Base-by-base conservation (phyloP, 2,888 invertebrate genomes). In the Entomobrya multifasciata region DNA sequence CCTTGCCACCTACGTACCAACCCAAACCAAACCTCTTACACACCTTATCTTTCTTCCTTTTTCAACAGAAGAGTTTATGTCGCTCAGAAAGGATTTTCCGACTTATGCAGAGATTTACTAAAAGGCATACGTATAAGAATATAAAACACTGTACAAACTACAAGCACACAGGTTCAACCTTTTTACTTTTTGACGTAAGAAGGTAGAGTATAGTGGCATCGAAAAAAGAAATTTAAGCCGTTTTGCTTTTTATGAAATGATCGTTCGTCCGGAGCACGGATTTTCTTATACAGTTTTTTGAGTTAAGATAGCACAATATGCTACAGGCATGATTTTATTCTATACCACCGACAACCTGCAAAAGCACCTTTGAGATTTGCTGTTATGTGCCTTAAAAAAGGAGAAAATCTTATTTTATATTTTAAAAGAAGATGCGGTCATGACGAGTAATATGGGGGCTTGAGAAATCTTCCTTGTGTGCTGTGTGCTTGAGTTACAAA, bases 51-150 rank as follows among this genome's bases (percentile, higher is more conserved):
- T 67, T 67, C 22, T 30, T 44, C 36, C 10, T 36, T 36, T 36
- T 65, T 62, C 62, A 65, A 36, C 67, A 17, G 25, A 17, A 44
- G 36, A 65, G 60, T 27, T 27, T 25, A 65, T 36, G 65, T 36
- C 65, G 65, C 65, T 67, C 67, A 44, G 44, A 20, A 67, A 67
- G 44, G 67, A 67, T 67, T 67, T 67, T 67, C 41, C 25, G 22
- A 67, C 67, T 67, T 41, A 67, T 41, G 10, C 60, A 36, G 30
- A 65, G 36, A 65, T 65, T 65, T 65, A 65, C 36, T 36, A 17
- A 27, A 17, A 65, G 30, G 13, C n/a, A 62, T 11, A 65, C 65
- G 65, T 25, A 55, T 22, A 20, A 20, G 57, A 6, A 57, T 22
- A 25, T 25, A 57, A 25, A 10, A n/a, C n/a, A n/a, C n/a, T n/a